phyloP scores from a whole-genome alignment of 30 jellyfish, hydroid and myxozoan genomes.

The Aurelia aurita complex sp. Pacific region DNA sequence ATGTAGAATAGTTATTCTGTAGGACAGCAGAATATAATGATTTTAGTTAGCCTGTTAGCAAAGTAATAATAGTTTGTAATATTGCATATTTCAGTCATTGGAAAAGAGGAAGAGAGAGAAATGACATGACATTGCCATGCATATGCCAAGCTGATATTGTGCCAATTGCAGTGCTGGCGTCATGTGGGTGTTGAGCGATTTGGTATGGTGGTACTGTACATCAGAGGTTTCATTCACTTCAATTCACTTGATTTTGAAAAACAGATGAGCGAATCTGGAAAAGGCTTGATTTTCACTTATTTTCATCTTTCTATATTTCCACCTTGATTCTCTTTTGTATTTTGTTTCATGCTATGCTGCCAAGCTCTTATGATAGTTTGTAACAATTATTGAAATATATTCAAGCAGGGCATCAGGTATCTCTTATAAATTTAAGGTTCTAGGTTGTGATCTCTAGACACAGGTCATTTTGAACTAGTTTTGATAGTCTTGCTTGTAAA shows the following conservation, averaged over 20 bases:
- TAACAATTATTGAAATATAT: not conserved
- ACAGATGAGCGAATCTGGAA: slow-evolving; percentile 47
- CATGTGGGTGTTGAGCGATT: slow-evolving; percentile 36
- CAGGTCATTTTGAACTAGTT: too few relatives aligned
- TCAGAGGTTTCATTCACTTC: slow-evolving; percentile 3
- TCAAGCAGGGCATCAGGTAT: too few relatives aligned
- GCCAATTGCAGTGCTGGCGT: slow-evolving; percentile 71
- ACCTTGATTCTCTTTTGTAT: not conserved
- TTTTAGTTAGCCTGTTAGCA: too few relatives aligned
- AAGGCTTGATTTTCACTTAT: slow-evolving; percentile 59
- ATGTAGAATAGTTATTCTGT: too few relatives aligned
- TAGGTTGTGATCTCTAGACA: too few relatives aligned
- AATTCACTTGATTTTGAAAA: not conserved
- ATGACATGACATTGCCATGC: slow-evolving; percentile 45
- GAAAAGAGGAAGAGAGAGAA: slow-evolving; percentile 36
- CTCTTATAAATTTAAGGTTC: too few relatives aligned
- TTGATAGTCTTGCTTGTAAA: too few relatives aligned
- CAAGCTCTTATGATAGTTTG: slow-evolving; percentile 36
- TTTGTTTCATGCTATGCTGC: slow-evolving; percentile 42
- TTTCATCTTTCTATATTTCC: not conserved
- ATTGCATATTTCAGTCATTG: slow-evolving; percentile 80
- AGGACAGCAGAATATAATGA: too few relatives aligned
- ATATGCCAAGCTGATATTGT: slow-evolving; percentile 69
- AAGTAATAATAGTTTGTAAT: too few relatives aligned
- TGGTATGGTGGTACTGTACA: slow-evolving; percentile 7